Evolutionary conservation across 1,140 invertebrate genomes (phyloP), one percentile per base, ranked within the genome.

Genomic region (Anoplophora glabripennis): DNA sequence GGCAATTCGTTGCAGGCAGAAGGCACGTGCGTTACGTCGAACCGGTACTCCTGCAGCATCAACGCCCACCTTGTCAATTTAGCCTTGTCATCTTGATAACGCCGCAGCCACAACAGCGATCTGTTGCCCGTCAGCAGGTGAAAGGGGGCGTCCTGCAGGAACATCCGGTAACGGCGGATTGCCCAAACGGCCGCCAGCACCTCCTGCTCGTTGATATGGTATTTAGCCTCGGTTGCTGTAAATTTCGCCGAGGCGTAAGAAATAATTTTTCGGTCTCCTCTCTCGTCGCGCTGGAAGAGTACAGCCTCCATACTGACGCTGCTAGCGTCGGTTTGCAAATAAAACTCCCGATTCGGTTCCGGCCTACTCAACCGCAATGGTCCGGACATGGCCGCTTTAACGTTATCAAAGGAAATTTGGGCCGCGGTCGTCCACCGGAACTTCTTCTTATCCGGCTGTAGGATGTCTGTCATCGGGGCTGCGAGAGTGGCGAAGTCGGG

Each of bases 101-200:
- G 12, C 0, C 66, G 1, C 0, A 75, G 56, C 69, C 73, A 76
- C 0, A 44, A 55, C 0, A 73, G 49, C 0, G 59, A 55, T 7
- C 40, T 34, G 8, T 15, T 58, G 37, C 64, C 61, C 0, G 57
- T 52, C n/a, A 14, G 33, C 7, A 62, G 37, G 14, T 38, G 38
- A 28, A 70, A 61, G 28, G 34, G 48, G 4, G 28, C 40, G 14
- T 62, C 72, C 46, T 75, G 68, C 28, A 73, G 49, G 35, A 69
- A 71, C 1, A 33, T 44, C 12, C 68, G 49, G 48, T 75, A 76
- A 18, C 73, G 65, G 34, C 73, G 58, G 1, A 80, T 67, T 0
- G 71, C 75, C 65, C 68, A 75, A 1, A 80, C 48, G 3, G 81
- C 61, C 0, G 76, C 78, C 5, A 80, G 61, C 44, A 69, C 72